A percentile compares a stretch with the other conserved stretches of the same genome.
Conservation (phyloP, 2,113 vertebrate species). For the Vulpes ferrilata region DNA sequence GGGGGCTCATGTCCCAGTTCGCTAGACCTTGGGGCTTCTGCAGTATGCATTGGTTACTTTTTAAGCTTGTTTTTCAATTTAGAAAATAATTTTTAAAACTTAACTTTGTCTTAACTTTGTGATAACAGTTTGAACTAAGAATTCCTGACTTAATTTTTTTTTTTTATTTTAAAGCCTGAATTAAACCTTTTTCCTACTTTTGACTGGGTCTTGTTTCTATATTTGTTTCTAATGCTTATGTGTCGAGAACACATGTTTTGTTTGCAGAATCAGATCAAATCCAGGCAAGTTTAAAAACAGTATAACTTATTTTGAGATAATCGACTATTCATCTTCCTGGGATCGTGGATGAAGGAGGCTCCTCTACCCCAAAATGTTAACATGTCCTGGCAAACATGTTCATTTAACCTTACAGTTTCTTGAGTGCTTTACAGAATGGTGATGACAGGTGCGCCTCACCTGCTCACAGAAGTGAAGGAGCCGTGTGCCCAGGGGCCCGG, state of each 20-base stretch:
- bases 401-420: background rate
- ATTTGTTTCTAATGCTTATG: background rate
- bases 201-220: background rate
- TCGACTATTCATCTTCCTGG: background rate
- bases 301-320: background rate
- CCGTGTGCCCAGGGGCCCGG: background rate
- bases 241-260: background rate
- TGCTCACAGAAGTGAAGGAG: background rate
- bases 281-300: background rate
- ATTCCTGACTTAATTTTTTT: background rate
- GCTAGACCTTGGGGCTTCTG: background rate
- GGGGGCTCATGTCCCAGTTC: background rate
- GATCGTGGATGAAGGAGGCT: background rate
- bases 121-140: background rate
- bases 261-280: background rate
- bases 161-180: background rate
- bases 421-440: background rate
- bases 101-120: background rate
- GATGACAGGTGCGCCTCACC: background rate
- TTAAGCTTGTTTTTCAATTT: background rate
- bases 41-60: background rate
- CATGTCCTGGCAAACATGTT: background rate
- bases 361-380: background rate
- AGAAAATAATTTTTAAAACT: background rate
- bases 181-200: background rate